Evolutionary conservation across 2,797 vertebrate genomes (phyloP), one percentile per base, ranked within the genome.

Genomic region (Phataginus tricuspis): DNA sequence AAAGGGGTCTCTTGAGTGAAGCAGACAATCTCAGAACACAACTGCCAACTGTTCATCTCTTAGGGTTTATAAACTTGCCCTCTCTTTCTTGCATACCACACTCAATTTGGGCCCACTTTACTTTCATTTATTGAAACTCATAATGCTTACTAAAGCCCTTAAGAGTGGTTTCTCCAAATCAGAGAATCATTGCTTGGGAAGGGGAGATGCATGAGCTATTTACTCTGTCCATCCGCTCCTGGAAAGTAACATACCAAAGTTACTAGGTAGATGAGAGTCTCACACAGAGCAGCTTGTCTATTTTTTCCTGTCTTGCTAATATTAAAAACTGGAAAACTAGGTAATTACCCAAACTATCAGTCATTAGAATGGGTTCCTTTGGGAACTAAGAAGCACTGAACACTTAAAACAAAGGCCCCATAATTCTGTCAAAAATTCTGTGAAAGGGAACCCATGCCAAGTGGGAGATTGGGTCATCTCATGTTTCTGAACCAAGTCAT

Each of bases 51-150:
- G 10, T 71, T 61, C 31, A 11, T 37, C 19, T 34, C 31, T 45
- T 4, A 39, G 74, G 13, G 23, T 11, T 37, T 80, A 19, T 37
- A 53, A 68, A 66, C 37, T 64, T 53, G 55, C 27, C 39, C 13
- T 80, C 37, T 42, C 31, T 78, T 82, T 42, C 31, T 78, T 82
- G 12, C 29, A 51, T 31, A 37, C 37, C 37, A 68, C 21, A 80
- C 18, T 74, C 74, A 72, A 2, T 23, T 68, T 84, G 72, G 61
- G 4, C 25, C 68, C 37, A 59, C 42, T 68, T 96, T 71, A 77
- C 51, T 69, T 66, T 68, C 74, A 49, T 83, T 95, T 75, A 79
- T 16, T 66, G 37, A 90, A 92, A 92, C n/a, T 89, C 29, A 90
- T 86, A 93, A 84, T 27, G 10, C 42, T 64, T 34, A 37, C 15